Evolutionary conservation across 2,888 invertebrate species (phyloP).

Genomic region (Fragum whitleyi): DNA sequence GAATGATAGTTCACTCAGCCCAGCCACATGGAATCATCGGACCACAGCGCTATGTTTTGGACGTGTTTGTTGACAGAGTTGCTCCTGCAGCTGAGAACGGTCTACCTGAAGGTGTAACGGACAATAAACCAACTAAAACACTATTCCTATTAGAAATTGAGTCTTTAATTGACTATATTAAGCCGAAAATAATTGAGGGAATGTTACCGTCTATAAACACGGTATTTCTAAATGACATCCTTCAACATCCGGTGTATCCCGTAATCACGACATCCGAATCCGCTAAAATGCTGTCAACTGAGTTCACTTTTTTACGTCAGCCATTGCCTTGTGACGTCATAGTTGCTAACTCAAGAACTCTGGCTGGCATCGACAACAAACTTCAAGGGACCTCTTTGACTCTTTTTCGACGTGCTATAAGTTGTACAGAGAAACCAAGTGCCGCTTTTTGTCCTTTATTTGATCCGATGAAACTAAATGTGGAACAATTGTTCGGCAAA

Average conservation of each 20-base stretch:
- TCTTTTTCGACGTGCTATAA: constrained; percentile 44
- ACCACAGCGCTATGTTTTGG: constrained; percentile 76
- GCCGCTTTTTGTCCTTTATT: not conserved
- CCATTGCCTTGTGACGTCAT: constrained; percentile 54
- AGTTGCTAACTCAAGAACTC: constrained; percentile 56
- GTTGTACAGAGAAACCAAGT: constrained; percentile 30
- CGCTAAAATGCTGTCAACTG: constrained; percentile 4
- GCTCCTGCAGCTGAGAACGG: constrained; percentile 81
- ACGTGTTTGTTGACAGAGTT: constrained; percentile 83
- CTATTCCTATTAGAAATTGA: constrained; percentile 50
- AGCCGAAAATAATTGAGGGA: constrained; percentile 34
- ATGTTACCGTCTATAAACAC: constrained; percentile 51
- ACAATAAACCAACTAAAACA: constrained; percentile 73
- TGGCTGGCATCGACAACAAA: constrained; percentile 19
- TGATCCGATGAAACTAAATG: constrained; percentile 14
- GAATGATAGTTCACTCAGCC: constrained; percentile 79
- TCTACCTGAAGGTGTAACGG: constrained; percentile 80
- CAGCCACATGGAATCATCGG: constrained; percentile 83
- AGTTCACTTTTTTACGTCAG: constrained; percentile 31
- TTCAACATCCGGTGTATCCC: constrained; percentile 59
- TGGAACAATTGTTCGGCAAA: constrained; percentile 10
- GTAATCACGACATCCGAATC: constrained; percentile 34
- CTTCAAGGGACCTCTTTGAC: constrained; percentile 56
- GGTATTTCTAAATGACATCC: constrained; percentile 49
- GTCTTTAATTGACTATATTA: constrained; percentile 37